Base-by-base conservation (phyloP, 2,888 invertebrate genomes). In the Cheilosia scutellata region DNA sequence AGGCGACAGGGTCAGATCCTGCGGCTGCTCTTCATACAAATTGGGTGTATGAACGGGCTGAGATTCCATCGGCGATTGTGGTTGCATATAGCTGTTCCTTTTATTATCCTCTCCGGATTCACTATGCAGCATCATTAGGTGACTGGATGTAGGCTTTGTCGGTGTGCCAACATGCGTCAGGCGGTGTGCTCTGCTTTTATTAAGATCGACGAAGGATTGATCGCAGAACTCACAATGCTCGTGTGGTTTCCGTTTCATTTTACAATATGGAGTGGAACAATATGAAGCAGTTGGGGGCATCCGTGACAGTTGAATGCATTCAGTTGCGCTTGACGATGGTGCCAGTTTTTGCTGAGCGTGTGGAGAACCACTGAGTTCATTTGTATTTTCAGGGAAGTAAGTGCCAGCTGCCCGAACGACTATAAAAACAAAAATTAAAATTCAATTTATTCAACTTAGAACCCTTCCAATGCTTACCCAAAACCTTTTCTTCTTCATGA, bases 151-250 rank as follows among this genome's bases (percentile, higher is more conserved):
- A 25, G 71, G 78, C 20, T 88, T 86, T 0, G 82, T 77, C 37
- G 63, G 72, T 6, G 87, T 76, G 16, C 82, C 53, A 42, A 88
- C 68, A 79, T 89, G 88, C 47, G 88, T 88, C 2, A 88, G 37
- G 25, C 87, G 88, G 78, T 89, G 89, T 7, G 87, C 79, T 72
- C 88, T 88, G 42, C 88, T 76, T 70, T 89, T 89, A 11, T 87
- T 84, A 6, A 58, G 71, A 51, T 89, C 89, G 0, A 87, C 78
- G 53, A 89, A 89, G 2, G 88, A 84, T 92, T 96, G 96, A 91
- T 96, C 96, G 92, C 96, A 96, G 62, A 95, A 94, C 90, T 95
- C 95, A 92, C 96, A 96, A 90, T 97, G 96, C 90, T 95, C 96
- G 90, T 96, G 96, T 87, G 95, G 95, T 89, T 95, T 95, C 82